Conservation (phyloP, 2,888 invertebrate species). For the Drosophila flavopinicola region DNA sequence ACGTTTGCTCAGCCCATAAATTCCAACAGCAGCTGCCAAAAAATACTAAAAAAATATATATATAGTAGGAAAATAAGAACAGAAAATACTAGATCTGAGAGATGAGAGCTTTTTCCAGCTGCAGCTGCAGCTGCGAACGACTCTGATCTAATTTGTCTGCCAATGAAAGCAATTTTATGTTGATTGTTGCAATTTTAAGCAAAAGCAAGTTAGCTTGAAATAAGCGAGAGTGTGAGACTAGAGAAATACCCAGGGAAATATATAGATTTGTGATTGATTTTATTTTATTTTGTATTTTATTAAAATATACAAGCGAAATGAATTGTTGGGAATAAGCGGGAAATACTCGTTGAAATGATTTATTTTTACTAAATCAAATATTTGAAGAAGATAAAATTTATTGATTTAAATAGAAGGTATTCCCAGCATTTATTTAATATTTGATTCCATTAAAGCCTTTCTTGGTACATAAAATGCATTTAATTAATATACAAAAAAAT, state of each 20-base stretch:
- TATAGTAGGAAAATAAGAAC: constrained; percentile 8
- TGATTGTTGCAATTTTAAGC: constrained; percentile 60
- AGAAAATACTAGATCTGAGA: background rate
- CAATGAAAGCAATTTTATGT: constrained; percentile 63
- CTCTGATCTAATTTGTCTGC: constrained; percentile 72
- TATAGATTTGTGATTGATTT: no score
- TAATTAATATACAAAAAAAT: no score
- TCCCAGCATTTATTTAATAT: no score
- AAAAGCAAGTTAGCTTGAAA: constrained; percentile 26
- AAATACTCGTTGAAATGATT: no score
- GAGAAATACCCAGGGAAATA: constrained; percentile 12
- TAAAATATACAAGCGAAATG: no score
- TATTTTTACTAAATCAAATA: no score
- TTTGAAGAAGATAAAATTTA: no score
- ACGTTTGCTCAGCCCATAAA: constrained; percentile 68
- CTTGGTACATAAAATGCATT: background rate
- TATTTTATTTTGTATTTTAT: no score
- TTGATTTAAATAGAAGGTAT: no score
- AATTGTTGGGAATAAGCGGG: no score
- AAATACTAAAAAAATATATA: constrained; percentile 16
- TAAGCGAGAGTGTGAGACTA: background rate
- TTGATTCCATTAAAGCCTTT: no score
- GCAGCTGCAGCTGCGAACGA: constrained; percentile 38
- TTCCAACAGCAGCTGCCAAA: constrained; percentile 66
- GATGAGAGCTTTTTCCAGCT: constrained; percentile 17